A percentile compares a stretch with the other conserved stretches of the same genome.
These are phyloP conservation scores for Lithophane leautieri DNA, from an alignment of 2,888 invertebrate genomes.

Conservation along the genomic window DNA sequence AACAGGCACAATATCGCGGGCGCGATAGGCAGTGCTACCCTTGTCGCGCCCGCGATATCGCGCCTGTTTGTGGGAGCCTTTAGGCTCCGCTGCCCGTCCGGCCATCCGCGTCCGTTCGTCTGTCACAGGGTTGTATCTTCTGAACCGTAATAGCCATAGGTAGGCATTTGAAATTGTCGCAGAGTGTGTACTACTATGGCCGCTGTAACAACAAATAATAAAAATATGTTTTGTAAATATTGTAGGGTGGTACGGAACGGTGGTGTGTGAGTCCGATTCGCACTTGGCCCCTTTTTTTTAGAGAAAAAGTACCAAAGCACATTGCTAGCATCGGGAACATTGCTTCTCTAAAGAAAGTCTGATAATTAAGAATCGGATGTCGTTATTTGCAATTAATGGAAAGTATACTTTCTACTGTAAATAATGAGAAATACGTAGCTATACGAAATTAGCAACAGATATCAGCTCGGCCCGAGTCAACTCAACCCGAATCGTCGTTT, in stretches of 20 bases:
- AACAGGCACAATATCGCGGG: too few relatives aligned
- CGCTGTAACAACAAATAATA: too few relatives aligned
- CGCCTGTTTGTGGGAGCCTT: too few relatives aligned
- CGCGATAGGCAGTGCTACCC: too few relatives aligned
- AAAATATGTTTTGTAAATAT: too few relatives aligned
- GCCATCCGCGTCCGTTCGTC: neutral
- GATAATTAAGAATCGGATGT: constrained; percentile 48
- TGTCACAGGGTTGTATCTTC: neutral
- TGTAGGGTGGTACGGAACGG: too few relatives aligned
- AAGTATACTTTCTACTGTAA: constrained; percentile 25
- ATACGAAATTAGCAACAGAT: constrained; percentile 2
- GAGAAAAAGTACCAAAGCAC: neutral
- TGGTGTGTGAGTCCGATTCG: too few relatives aligned
- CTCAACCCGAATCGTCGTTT: neutral
- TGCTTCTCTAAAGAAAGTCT: constrained; percentile 9
- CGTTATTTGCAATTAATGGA: constrained; percentile 50
- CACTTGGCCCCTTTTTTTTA: too few relatives aligned
- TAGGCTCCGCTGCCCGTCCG: too few relatives aligned
- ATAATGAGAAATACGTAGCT: constrained; percentile 10
- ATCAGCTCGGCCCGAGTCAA: neutral
- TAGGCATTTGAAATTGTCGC: neutral
- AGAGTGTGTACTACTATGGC: too few relatives aligned
- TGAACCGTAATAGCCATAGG: neutral
- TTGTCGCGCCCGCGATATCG: too few relatives aligned
- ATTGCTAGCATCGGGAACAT: constrained; percentile 36